phyloP scores from a whole-genome alignment of 2,113 vertebrate genomes.

The Pollimyrus isidori region DNA sequence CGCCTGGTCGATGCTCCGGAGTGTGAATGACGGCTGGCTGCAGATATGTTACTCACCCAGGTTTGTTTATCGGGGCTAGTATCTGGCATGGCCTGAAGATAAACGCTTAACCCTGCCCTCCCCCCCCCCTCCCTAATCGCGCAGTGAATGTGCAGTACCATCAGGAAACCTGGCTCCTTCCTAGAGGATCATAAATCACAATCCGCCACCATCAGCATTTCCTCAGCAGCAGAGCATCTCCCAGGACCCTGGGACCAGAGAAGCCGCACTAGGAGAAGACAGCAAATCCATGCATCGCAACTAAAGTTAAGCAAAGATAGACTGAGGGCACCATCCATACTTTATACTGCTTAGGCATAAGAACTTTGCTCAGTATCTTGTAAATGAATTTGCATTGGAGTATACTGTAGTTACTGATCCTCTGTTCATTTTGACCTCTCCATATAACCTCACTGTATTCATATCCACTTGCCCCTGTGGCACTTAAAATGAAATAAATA shows the following conservation, averaged over 20 bases:
- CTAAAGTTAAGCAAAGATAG: background rate
- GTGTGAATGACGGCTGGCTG: background rate
- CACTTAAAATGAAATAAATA: conserved; percentile 2
- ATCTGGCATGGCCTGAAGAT: background rate
- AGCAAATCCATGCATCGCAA: background rate
- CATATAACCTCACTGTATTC: background rate
- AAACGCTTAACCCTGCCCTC: background rate
- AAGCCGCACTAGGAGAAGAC: background rate
- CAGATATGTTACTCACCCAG: background rate
- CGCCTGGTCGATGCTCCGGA: background rate
- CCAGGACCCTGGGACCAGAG: background rate
- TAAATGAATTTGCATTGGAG: background rate
- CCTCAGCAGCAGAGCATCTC: background rate
- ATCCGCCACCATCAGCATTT: background rate
- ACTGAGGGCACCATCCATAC: background rate
- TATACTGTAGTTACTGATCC: background rate
- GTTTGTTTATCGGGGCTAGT: background rate
- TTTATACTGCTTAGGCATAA: background rate
- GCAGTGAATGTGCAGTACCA: background rate
- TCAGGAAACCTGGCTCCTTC: background rate
- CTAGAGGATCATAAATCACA: background rate
- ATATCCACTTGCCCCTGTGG: background rate
- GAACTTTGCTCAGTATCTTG: background rate
- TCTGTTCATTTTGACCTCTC: background rate
- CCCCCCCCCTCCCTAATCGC: background rate